Evolutionary conservation across 1,140 invertebrate species (phyloP), one percentile per base, ranked within the genome.

Genomic region (Drosophila serrata): DNA sequence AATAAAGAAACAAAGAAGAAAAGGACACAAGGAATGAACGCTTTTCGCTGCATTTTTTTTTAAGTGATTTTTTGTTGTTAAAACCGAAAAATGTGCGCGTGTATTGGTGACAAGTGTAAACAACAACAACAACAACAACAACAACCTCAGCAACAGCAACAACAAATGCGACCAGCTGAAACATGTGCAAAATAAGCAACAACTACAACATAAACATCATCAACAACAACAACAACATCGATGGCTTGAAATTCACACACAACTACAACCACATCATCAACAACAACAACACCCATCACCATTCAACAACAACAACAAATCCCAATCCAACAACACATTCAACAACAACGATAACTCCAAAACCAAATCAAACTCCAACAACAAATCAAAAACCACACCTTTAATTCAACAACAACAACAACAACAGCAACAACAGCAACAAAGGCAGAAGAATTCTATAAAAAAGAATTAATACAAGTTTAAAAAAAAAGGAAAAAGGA

Each of bases 91-190:
- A 67, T 80, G 67, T 84, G 82, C 59, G 81, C 49, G 68, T 68
- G 82, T 80, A 74, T 69, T 55, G 75, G 81, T 87, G 79, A 60
- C 55, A 69, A 90, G 85, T 90, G 80, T 64, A 61, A 81, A 42
- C 82, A 86, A 65, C 62, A 65, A 31, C 61, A 73, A 35, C 65
- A 60, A 69, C n/a, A n/a, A n/a, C 74, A 40, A 27, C 42, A 48
- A 27, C 42, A 48, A 24, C 43, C 29, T 33, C 37, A 64, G 12
- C 61, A 61, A 57, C 58, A 65, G 19, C 76, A 46, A 22, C 45
- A 46, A 27, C 45, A 46, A 46, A 24, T 8, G 45, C 65, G 46
- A 65, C 59, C 42, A 61, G 53, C 37, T 22, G 40, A 68, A 76
- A 60, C 73, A 77, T 59, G 56, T 69, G 75, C 74, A 57, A 78